Evolutionary conservation across 2,113 vertebrate genomes (phyloP), one percentile per base, ranked within the genome.

Genomic region (Podarcis raffonei): DNA sequence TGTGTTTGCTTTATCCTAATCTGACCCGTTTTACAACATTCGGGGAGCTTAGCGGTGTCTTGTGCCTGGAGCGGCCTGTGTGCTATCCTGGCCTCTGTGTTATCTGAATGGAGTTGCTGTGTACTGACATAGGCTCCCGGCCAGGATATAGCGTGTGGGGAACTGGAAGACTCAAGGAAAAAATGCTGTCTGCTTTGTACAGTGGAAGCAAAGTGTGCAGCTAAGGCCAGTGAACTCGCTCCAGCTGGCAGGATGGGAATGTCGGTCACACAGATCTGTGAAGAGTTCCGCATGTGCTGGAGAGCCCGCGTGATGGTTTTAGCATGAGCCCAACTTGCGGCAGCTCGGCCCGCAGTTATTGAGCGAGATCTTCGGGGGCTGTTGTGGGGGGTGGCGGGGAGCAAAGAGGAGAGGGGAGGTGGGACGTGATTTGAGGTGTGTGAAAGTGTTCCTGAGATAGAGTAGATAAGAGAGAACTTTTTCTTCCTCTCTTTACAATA

Each of bases 21-120:
- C 68, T 87, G 89, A 87, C 89, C 81, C n/a, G 86, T 80, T 87
- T 84, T 84, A 80, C 85, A 79, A 80, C 75, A n/a, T 74, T 80
- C 65, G n/a, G 68, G 65, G 53, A 81, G 53, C 53, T 53, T 83
- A 83, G 72, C 81, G 9, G 85, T 62, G 74, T 57, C 80, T 82
- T 59, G 84, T 66, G 84, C 80, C 80, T 76, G 59, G 84, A 86
- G 89, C 72, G 7, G 84, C 42, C 68, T 62, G 16, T 65, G 83
- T 78, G 48, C 69, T 89, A n/a, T 90, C 39, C 27, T 53, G 62
- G 71, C 78, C 59, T 66, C 62, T 3, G n/a, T 76, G 87, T 88
- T 88, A 77, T 89, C 87, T 89, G 71, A 82, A 86, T 81, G n/a
- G 59, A 68, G 78, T 75, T 76, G 83, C 37, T 32, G 37, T 66